Evolutionary conservation across 1,140 invertebrate genomes (phyloP).

Genomic region (Pollicipes pollicipes): DNA sequence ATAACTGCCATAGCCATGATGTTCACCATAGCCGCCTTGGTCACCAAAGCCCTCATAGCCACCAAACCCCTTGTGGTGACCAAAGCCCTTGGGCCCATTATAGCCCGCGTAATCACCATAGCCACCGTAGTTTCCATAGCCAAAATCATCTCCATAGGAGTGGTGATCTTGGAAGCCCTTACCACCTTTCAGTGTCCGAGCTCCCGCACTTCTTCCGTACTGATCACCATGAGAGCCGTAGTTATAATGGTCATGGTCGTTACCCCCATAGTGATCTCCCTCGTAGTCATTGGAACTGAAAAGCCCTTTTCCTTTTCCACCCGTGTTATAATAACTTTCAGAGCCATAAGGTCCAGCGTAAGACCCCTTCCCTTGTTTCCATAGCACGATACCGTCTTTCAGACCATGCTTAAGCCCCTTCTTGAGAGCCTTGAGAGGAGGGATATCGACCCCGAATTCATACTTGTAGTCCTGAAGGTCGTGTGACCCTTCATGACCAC

Average conservation of each 20-base stretch:
- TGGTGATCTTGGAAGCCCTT: too few relatives aligned
- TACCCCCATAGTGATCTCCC: background rate
- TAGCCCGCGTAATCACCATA: background rate
- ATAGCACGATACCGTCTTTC: background rate
- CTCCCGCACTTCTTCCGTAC: too few relatives aligned
- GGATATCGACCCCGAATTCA: background rate
- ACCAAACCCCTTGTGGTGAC: background rate
- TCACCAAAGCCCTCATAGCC: too few relatives aligned
- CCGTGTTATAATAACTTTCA: background rate
- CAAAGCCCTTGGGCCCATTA: background rate
- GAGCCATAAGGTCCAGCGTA: background rate
- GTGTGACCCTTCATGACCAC: background rate
- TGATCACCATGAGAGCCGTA: background rate
- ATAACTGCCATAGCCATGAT: background rate
- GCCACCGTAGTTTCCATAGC: background rate
- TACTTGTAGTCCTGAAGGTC: background rate
- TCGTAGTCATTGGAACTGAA: background rate
- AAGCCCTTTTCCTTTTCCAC: background rate
- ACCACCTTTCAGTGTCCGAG: background rate
- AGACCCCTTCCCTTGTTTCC: background rate
- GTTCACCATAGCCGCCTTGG: background rate
- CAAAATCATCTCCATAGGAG: too few relatives aligned
- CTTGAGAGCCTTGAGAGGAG: background rate
- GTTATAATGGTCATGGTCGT: background rate
- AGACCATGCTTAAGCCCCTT: background rate